Evolutionary conservation across 2,797 vertebrate species (phyloP), one percentile per base, ranked within the genome.

Genomic region (Trachops cirrhosus): DNA sequence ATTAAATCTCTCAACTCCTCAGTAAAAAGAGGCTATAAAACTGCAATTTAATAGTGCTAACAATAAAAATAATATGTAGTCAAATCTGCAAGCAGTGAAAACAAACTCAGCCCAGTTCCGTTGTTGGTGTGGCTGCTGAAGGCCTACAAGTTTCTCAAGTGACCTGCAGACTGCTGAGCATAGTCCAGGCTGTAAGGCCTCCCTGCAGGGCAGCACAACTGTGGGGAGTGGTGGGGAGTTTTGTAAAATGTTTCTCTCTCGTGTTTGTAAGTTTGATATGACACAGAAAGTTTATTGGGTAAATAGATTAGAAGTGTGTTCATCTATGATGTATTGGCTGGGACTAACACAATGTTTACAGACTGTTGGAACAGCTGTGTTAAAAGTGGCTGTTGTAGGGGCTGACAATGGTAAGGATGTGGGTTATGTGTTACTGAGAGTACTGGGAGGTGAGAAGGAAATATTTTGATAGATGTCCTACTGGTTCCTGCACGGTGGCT

Each of bases 191-290:
- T 74, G 9, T 12, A n/a, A 74, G 71, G 39, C 6, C 12, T 68
- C 44, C 19, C 79, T 39, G 1, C 1, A 5, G 52, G 78, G 85
- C 26, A 50, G 50, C 64, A 48, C 83, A 80, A 41, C 71, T 87
- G 54, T 37, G 44, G 50, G 41, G 3, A 18, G 34, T 59, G 32
- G 37, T 14, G 12, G 68, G 18, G n/a, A 57, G 67, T 16, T 77
- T 67, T 87, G 64, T 32, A 70, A 96, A 54, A 83, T 83, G 44
- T 89, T 95, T 89, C 37, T 85, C 22, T 29, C 15, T 5, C 44
- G 21, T 78, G 37, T 91, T 91, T 78, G 6, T 86, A 83, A 91
- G 26, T 93, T 73, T 96, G 44, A 92, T 48, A 75, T 91, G 74
- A 78, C 21, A 50, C 14, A 84, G 54, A 64, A 70, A 7, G 15